Evolutionary conservation across 1,140 invertebrate genomes (phyloP).

Genomic region (Drosophila tani): DNA sequence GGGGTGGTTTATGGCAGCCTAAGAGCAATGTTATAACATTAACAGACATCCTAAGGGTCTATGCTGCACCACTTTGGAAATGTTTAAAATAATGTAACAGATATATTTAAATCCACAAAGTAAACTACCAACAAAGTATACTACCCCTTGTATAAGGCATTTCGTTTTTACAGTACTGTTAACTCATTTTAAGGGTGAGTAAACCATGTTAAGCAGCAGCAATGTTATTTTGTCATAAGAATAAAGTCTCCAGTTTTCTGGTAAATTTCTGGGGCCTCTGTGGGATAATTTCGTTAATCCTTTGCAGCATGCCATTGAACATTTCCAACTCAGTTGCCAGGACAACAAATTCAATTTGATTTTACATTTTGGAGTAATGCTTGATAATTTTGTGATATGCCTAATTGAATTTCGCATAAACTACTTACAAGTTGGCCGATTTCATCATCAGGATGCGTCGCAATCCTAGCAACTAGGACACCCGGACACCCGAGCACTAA

Average conservation of each 20-base stretch:
- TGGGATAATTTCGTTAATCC: not conserved
- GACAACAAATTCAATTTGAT: constrained; percentile 56
- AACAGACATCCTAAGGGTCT: not conserved
- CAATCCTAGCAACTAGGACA: constrained; percentile 27
- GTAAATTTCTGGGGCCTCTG: not conserved
- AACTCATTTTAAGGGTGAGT: too few species aligned
- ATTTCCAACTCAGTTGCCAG: constrained; percentile 26
- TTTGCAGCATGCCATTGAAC: not conserved
- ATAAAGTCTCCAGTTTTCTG: not conserved
- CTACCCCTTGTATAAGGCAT: too few species aligned
- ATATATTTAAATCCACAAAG: not conserved
- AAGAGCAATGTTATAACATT: not conserved
- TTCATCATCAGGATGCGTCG: not conserved
- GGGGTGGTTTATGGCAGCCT: constrained; percentile 20
- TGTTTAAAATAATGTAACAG: not conserved
- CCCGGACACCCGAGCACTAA: constrained; percentile 7
- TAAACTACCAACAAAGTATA: too few species aligned
- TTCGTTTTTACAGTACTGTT: not conserved
- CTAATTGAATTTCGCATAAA: constrained; percentile 60
- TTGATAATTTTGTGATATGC: constrained; percentile 46
- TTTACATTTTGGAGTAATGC: constrained; percentile 35
- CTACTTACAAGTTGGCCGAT: constrained; percentile 27
- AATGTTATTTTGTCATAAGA: not conserved
- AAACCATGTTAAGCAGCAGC: not conserved
- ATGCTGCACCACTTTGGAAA: not conserved